Base-by-base conservation (phyloP, 2,888 invertebrate genomes). In the Diplolepis rosae region DNA sequence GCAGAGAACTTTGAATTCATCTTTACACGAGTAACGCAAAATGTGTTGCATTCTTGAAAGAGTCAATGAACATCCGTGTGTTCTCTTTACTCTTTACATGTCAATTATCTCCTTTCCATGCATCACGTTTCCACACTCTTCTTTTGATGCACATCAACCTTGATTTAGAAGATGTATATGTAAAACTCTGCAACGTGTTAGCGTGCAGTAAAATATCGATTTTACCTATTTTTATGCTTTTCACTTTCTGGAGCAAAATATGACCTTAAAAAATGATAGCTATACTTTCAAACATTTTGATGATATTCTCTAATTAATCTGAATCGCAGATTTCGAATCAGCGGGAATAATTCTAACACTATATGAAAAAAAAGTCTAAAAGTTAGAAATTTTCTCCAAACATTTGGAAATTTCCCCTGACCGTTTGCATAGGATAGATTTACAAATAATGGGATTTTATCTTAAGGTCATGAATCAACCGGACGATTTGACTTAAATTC, bases 211-310 rank as follows among this genome's bases (percentile, higher is more conserved):
- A 61, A 35, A 24, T 61, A 61, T 61, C 61, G 61, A 61, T 61
- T 61, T 61, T 32, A 61, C 39, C 61, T 61, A 61, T 61, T 61
- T 61, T 61, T 61, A 24, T 61, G 7, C 61, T 39, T 22, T 39
- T 24, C 24, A 39, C 39, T 61, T 61, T 39, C 61, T 27, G n/a
- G 4, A 35, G 3, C 6, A 39, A n/a, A 5, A 35, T n/a, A 13
- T 61, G 6, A n/a, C 24, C 5, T 6, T 22, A 7, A n/a, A 13
- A n/a, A 54, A 35, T 22, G n/a, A 30, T 4, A 56, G 18, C 15
- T 13, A 22, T 18, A 56, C 32, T 32, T 6, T 56, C n/a, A 7
- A 50, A 50, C 22, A 50, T n/a, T n/a, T n/a, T n/a, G n/a, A n/a
- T n/a, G n/a, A n/a, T n/a, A n/a, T n/a, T n/a, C n/a, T n/a, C n/a